Base-by-base conservation (phyloP, 2,888 invertebrate species). In the Drosophila formosana region DNA sequence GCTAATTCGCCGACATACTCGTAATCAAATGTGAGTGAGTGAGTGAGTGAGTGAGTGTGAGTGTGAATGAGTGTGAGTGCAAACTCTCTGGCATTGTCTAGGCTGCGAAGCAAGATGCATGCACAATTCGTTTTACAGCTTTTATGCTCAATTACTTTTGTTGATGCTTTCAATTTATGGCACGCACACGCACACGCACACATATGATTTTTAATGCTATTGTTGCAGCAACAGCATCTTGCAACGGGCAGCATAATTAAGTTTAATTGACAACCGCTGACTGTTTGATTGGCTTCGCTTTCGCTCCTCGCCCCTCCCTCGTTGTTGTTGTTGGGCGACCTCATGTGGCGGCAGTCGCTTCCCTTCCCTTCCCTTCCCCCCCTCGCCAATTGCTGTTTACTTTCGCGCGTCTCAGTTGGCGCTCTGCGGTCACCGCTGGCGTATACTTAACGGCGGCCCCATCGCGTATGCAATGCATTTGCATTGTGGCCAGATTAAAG, bases 231-330 rank as follows among this genome's bases (percentile, higher is more conserved):
- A 39, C 50, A 56, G 46, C 88, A 79, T 82, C 71, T 88, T 88
- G 82, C 84, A 64, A 43, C 66, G 82, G 70, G 72, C 82, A 88
- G 73, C 82, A 87, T 87, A 83, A 83, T 88, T 84, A 83, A 83
- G 87, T 84, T 84, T 88, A 88, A 83, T 88, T 83, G 83, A 87
- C 83, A 88, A 78, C 70, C 81, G 87, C 83, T 87, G 89, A 83
- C 82, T 86, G 77, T 86, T 83, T 83, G 81, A 83, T 86, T 83
- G 82, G 82, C 79, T 72, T 60, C 69, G 66, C 72, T 56, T 68
- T 56, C 18, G 13, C 45, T 45, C 34, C 32, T 11, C 5, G 37
- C 37, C 4, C 3, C 34, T 11, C 37, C 4, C 11, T 30, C 13
- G 13, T 13, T 41, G 34, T 8, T 25, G 25, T 18, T 50, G 51